Base-by-base conservation (phyloP, 2,797 vertebrate species). In the Astyanax mexicanus region DNA sequence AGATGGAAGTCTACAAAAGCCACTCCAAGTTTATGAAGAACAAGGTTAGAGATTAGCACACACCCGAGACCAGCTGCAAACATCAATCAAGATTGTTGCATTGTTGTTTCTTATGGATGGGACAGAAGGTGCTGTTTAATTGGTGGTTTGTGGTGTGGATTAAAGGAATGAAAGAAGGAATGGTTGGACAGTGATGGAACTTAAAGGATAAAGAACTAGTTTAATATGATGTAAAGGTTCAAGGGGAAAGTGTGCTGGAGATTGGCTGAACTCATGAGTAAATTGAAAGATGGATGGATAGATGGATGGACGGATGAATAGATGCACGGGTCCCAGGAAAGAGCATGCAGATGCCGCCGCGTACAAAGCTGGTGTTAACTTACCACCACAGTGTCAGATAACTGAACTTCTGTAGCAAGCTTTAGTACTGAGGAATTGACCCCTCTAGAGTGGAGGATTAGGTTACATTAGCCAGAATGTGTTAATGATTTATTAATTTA, bases 1-100 rank as follows among this genome's bases (percentile, higher is more conserved):
- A 99, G 89, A 96, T 97, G 91, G 98, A 99, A 85, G 94, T 98
- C 92, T 99, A 98, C 93, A 99, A 98, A 92, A 99, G 95, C 92
- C 98, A 99, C 87, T 95, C 96, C 79, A 99, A 97, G 92, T 99
- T 99, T 91, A 98, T 98, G 97, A 99, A 99, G 93, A 94, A 92
- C 72, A 99, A 99, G 97, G 98, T 99, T 67, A 79, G 72, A 62
- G 52, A 35, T 60, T 51, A 61, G 13, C 55, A 51, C 72, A 32
- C 68, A 82, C 69, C 54, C 21, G 47, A 80, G 81, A 67, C 6
- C 2, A 42, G 55, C 72, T 9, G 61, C 55, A 23, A 37, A 38
- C 29, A 23, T 49, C 13, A n/a, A 10, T 35, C 13, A 58, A 65
- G 58, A 47, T 3, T 44, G 2, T 5, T 52, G 45, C 25, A 49